These are phyloP conservation scores for Bolinopsis microptera DNA, from an alignment of 37 sponge, comb jelly and placozoan species.

Conservation along the genomic window DNA sequence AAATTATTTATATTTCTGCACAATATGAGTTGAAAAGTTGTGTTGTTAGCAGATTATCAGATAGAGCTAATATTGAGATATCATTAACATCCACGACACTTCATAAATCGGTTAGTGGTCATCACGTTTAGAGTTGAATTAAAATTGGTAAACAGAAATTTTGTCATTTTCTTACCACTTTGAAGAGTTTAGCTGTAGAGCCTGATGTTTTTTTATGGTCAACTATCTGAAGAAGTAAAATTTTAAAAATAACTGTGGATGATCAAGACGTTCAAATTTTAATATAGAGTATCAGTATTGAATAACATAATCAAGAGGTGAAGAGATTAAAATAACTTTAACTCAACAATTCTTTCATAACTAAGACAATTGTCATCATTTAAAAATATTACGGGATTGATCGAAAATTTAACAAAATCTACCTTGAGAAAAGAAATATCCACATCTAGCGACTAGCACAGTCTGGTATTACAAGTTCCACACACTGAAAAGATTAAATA, in stretches of 20 bases:
- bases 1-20: too few species aligned
- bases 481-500: too few species aligned
- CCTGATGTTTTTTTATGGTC: too few species aligned
- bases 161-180: too few species aligned
- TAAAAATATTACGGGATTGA: neutral
- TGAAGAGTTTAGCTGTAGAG: too few species aligned
- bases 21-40: too few species aligned
- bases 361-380: conserved; percentile 58
- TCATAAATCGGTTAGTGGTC: conserved; percentile 33
- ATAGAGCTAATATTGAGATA: conserved; percentile 30
- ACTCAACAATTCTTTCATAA: neutral
- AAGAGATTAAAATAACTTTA: neutral
- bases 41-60: too few species aligned
- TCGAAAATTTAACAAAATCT: neutral
- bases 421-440: neutral
- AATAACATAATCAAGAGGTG: conserved; percentile 14
- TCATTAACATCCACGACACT: neutral
- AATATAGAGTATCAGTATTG: neutral
- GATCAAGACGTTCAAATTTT: too few species aligned
- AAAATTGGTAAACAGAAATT: neutral
- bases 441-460: too few species aligned
- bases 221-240: too few species aligned
- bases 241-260: too few species aligned
- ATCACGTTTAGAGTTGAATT: neutral
- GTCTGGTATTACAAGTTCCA: too few species aligned